phyloP scores from a whole-genome alignment of 2,113 vertebrate genomes.

The Saguinus imperator region DNA sequence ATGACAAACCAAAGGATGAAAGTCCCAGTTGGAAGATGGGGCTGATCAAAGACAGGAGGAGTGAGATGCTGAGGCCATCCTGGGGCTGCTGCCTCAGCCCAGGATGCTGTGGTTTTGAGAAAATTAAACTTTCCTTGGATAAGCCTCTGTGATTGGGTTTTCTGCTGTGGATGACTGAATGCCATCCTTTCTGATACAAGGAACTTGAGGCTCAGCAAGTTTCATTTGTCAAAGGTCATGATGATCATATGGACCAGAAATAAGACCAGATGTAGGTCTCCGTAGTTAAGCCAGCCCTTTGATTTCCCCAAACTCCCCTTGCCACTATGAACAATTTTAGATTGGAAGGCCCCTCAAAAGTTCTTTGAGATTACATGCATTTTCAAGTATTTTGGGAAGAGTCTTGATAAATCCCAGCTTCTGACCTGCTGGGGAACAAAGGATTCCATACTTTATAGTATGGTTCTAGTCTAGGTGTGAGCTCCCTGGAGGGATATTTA shows the following conservation, averaged over 20 bases:
- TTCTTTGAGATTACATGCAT: background rate
- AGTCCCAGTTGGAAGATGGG: background rate
- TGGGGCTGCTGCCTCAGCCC: no score
- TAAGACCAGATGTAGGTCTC: background rate
- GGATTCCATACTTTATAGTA: background rate
- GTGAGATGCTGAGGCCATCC: no score
- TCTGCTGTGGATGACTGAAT: background rate
- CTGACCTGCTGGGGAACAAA: background rate
- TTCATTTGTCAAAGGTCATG: background rate
- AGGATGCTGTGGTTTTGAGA: background rate
- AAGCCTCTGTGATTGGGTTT: background rate
- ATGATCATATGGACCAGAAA: background rate
- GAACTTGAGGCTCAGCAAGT: background rate
- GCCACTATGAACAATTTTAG: background rate
- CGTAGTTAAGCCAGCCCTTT: background rate
- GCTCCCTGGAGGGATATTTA: background rate
- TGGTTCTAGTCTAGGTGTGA: background rate
- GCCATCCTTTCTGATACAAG: background rate
- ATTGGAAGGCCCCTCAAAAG: background rate
- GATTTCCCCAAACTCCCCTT: background rate
- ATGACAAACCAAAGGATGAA: background rate
- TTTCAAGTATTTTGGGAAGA: constrained; percentile 23
- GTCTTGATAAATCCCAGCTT: background rate
- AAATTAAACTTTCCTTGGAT: background rate
- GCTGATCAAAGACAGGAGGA: background rate